A percentile compares a stretch with the other conserved stretches of the same genome.
These are phyloP conservation scores for Linnaemya tessellans DNA, from an alignment of 2,888 invertebrate genomes.

Conservation along the genomic window DNA sequence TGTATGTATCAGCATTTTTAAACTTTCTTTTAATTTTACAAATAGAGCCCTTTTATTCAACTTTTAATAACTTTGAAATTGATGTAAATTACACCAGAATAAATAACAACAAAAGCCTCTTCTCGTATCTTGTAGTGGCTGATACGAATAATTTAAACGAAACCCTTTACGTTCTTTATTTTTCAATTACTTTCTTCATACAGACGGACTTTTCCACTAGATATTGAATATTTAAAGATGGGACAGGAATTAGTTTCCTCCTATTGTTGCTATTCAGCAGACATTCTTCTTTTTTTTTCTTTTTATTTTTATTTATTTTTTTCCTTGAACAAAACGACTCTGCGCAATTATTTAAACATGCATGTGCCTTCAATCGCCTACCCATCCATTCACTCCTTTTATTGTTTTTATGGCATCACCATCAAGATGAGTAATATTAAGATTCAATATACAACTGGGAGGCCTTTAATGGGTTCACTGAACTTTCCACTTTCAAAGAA, in stretches of 20 bases:
- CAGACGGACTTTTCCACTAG: not conserved
- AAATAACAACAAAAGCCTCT: not conserved
- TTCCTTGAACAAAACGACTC: slow-evolving; percentile 1
- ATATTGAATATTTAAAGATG: slow-evolving; percentile 49
- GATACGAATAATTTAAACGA: slow-evolving; percentile 2
- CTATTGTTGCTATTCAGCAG: slow-evolving; percentile 14
- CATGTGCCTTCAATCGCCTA: slow-evolving; percentile 5
- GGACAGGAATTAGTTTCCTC: slow-evolving; percentile 16
- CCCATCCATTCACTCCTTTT: slow-evolving; percentile 23
- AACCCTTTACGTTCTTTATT: slow-evolving; percentile 11
- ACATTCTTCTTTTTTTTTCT: not conserved
- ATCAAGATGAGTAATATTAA: slow-evolving; percentile 43
- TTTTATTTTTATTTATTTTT: too few species aligned
- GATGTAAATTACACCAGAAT: not conserved
- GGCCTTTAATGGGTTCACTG: slow-evolving; percentile 66
- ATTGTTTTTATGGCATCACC: slow-evolving; percentile 13
- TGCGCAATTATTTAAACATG: not conserved
- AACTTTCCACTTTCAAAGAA: slow-evolving; percentile 58
- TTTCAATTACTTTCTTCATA: slow-evolving; percentile 5
- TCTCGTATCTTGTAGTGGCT: not conserved
- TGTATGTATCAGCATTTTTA: not conserved
- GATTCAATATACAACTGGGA: slow-evolving; percentile 32
- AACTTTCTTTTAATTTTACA: not conserved
- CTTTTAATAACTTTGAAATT: not conserved
- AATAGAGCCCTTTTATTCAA: not conserved